Base-by-base conservation (phyloP, 1,140 invertebrate species). In the Lepidurus arcticus region DNA sequence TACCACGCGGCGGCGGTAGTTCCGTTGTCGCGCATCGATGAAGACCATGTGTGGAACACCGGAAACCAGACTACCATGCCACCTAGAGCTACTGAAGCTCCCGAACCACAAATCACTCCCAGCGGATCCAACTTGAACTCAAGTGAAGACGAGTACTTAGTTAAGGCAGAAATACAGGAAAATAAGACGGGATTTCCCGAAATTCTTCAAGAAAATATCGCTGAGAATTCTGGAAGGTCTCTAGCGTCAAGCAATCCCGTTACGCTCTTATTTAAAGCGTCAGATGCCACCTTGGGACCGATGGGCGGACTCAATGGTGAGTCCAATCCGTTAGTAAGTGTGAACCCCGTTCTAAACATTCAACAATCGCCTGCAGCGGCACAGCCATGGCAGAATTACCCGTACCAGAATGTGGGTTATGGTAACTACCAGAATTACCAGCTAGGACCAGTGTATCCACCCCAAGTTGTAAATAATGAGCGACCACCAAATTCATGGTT, bases 321-420 rank as follows among this genome's bases (percentile, higher is more conserved):
- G 13, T 21, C 53, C 13, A 65, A 21, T 16, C 21, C 13, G 8
- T 21, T 16, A 65, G 53, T 7, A 13, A 65, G 13, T 16, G 13
- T 7, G 45, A 47, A 16, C 21, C 53, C 53, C 16, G 53, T 16
- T 13, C 13, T 65, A 65, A 34, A 34, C 34, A 3, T 34, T 34
- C 34, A 34, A 3, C 34, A 34, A 34, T 34, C 34, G 34, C 34
- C 34, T 34, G 34, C 3, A 3, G 9, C 53, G 1, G 4, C 53
- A 16, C 53, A 13, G 53, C 13, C 53, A 65, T 65, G 53, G 53
- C 53, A 65, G n/a, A 65, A 21, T 65, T 65, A 65, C 53, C 53
- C 8, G 53, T 65, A 65, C 13, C 53, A 13, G 6, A 65, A 16
- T 65, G 53, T 21, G 6, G 53, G 53, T 65, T 65, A n/a, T 65